phyloP scores from a whole-genome alignment of 2,888 invertebrate species.

The Cotesia congregata region DNA sequence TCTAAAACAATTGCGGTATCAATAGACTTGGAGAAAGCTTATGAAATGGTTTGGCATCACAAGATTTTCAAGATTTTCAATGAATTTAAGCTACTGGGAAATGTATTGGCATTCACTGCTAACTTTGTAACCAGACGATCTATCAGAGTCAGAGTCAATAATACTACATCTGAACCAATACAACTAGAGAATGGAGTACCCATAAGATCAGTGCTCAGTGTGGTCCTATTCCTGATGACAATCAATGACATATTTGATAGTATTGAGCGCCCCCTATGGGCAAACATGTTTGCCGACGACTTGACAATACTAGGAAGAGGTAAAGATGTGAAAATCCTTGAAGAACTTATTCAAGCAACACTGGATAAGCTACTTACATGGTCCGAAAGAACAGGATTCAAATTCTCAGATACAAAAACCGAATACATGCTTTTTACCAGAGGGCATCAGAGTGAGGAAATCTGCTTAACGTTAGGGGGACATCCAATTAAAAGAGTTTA shows the following conservation, averaged over 20 bases:
- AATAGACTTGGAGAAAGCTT: constrained; percentile 22
- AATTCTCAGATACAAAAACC: constrained; percentile 31
- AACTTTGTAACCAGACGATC: constrained; percentile 27
- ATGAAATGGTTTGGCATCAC: constrained; percentile 30
- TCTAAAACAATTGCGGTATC: constrained; percentile 33
- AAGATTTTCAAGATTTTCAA: neutral
- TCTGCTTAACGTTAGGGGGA: neutral
- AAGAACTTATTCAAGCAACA: constrained; percentile 17
- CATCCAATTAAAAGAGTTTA: neutral
- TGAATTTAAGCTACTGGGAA: constrained; percentile 9
- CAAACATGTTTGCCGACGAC: constrained; percentile 30
- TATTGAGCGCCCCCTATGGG: neutral
- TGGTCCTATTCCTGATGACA: constrained; percentile 21
- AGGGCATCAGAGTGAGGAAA: too few species aligned
- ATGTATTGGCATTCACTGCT: constrained; percentile 9
- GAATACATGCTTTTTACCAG: constrained; percentile 2
- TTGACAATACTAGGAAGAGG: constrained; percentile 32
- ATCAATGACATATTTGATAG: constrained; percentile 27
- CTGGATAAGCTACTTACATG: constrained; percentile 26
- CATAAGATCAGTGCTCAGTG: constrained; percentile 31
- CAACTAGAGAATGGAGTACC: constrained; percentile 28
- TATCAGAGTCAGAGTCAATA: constrained; percentile 29
- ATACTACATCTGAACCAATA: neutral
- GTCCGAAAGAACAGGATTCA: constrained; percentile 28
- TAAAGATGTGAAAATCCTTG: constrained; percentile 16